These are phyloP conservation scores for Popillia japonica DNA, from an alignment of 1,140 invertebrate genomes.

Conservation along the genomic window DNA sequence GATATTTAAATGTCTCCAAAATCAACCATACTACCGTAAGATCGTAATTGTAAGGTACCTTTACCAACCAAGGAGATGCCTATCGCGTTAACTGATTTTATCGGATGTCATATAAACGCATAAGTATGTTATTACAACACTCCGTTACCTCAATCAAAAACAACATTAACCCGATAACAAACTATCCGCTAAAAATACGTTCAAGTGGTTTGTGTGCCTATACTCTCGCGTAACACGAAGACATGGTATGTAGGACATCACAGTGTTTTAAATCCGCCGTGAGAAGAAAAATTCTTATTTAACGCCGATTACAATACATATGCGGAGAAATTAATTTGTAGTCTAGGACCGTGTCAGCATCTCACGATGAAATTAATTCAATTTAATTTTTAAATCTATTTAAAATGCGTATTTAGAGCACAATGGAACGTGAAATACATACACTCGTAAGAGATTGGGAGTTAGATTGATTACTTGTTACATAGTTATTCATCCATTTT, in stretches of 20 bases:
- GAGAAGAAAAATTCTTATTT: background rate
- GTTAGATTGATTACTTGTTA: too few species aligned
- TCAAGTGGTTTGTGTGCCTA: background rate
- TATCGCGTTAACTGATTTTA: too few species aligned
- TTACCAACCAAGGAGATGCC: too few species aligned
- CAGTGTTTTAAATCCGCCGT: background rate
- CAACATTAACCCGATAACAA: background rate
- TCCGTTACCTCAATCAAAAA: constrained; percentile 10
- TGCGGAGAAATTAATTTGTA: background rate
- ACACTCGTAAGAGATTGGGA: too few species aligned
- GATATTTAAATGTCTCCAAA: too few species aligned
- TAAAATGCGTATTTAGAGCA: background rate
- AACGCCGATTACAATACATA: background rate
- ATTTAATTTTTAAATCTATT: too few species aligned
- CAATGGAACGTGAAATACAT: too few species aligned
- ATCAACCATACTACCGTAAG: too few species aligned
- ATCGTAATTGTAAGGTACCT: too few species aligned
- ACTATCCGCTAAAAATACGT: background rate
- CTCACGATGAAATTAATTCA: background rate
- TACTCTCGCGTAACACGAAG: background rate
- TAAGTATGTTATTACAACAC: background rate
- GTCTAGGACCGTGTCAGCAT: background rate
- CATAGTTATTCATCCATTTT: too few species aligned
- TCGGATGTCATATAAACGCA: too few species aligned
- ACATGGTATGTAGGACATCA: constrained; percentile 8